Base-by-base conservation (phyloP, 2,888 invertebrate species). In the Rhagonycha lutea region DNA sequence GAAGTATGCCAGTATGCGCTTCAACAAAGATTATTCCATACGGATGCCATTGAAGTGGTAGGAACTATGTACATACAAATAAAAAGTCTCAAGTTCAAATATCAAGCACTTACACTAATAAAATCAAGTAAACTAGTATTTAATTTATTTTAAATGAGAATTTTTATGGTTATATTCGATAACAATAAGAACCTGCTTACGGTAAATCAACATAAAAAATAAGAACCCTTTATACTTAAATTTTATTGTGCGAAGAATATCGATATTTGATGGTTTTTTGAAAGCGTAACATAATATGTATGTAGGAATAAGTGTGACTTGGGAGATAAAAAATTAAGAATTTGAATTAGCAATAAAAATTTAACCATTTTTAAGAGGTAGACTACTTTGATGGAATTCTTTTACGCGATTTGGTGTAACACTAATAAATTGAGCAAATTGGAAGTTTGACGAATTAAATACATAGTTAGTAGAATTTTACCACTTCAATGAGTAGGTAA, bases 1-100 rank as follows among this genome's bases (percentile, higher is more conserved):
- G 73, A 73, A 73, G 73, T 73, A 69, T 65, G 73, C 73, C 61
- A 69, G 73, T 63, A 24, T 73, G 73, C 68, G 62, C 69, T 68
- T 69, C 14, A 69, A 73, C 73, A 72, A 72, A 67, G 72, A 68
- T 72, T n/a, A 65, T 72, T 68, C 32, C 14, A 14, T 47, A 24
- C 69, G 73, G 73, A 73, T 73, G 73, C 68, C 10, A 61, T 72
- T 72, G 18, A 71, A 71, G 23, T 47, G n/a, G 47, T n/a, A n/a
- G n/a, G n/a, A n/a, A n/a, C n/a, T 47, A n/a, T 47, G 47, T 12
- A 47, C 47, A n/a, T 12, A 47, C 47, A n/a, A 47, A 47, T 47
- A 47, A 47, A 47, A 47, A 47, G 2, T 1, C n/a, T 12, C 7
- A 47, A 47, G 47, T 47, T 47, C 47, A n/a, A 47, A 47, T 47